A percentile compares a stretch with the other conserved stretches of the same genome.
These are phyloP conservation scores for Apis mellifera DNA, from an alignment of 1,140 invertebrate species.

Conservation along the genomic window DNA sequence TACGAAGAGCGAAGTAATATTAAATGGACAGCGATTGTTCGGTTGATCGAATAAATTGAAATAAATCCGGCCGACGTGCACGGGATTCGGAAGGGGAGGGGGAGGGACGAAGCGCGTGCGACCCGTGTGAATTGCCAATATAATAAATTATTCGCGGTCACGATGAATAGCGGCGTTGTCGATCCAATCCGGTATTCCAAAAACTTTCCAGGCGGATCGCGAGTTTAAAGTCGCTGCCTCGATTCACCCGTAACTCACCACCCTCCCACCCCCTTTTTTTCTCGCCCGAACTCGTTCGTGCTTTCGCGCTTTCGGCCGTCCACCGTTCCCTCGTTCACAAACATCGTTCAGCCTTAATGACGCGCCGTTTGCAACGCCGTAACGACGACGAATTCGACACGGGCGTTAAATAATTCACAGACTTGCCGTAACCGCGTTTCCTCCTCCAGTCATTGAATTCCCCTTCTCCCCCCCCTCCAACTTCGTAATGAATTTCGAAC, in stretches of 20 bases:
- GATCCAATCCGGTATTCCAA: neutral
- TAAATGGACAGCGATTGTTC: neutral
- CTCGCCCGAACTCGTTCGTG: no score
- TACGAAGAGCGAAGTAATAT: neutral
- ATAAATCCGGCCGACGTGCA: neutral
- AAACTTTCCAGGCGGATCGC: neutral
- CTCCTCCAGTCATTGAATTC: neutral
- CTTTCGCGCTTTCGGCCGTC: no score
- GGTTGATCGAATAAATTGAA: constrained; percentile 29
- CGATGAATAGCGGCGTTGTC: constrained; percentile 8
- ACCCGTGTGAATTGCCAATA: neutral
- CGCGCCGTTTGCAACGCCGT: neutral
- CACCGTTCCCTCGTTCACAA: neutral
- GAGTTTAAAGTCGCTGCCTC: constrained; percentile 13
- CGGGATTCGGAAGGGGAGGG: neutral
- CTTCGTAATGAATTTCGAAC: constrained; percentile 36
- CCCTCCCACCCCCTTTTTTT: no score
- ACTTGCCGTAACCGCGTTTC: neutral
- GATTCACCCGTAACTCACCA: neutral
- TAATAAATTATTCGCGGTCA: constrained; percentile 29
- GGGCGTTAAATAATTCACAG: constrained; percentile 33
- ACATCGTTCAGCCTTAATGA: constrained; percentile 5
- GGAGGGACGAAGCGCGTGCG: neutral
- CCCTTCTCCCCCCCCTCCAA: neutral
- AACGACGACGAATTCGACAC: constrained; percentile 6